These are phyloP conservation scores for Tinea semifulvella DNA, from an alignment of 2,888 invertebrate species.

Conservation along the genomic window DNA sequence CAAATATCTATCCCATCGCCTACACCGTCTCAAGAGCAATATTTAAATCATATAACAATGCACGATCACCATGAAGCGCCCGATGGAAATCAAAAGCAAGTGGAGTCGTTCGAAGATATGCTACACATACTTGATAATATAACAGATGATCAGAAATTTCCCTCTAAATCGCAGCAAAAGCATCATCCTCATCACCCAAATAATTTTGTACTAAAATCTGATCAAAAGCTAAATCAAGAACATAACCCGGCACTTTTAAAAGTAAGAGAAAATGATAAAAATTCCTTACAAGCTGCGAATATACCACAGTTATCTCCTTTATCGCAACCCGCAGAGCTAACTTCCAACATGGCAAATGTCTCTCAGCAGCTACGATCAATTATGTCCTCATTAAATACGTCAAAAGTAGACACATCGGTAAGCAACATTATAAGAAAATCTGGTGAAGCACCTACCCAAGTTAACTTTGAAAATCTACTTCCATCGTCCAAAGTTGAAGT, in stretches of 20 bases:
- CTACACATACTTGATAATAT: constrained; percentile 76
- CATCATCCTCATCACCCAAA: neutral
- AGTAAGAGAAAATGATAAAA: constrained; percentile 38
- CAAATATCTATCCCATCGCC: constrained; percentile 74
- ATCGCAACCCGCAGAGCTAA: constrained; percentile 76
- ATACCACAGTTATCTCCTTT: constrained; percentile 76
- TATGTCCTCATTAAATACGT: constrained; percentile 71
- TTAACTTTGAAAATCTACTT: constrained; percentile 58
- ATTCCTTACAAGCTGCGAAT: constrained; percentile 54
- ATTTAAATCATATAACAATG: constrained; percentile 70
- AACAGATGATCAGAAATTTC: constrained; percentile 44
- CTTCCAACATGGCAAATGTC: constrained; percentile 76
- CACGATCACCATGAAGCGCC: constrained; percentile 64
- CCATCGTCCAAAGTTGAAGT: constrained; percentile 63
- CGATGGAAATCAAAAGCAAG: constrained; percentile 64
- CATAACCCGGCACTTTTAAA: constrained; percentile 36
- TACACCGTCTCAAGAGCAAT: constrained; percentile 71
- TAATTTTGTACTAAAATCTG: constrained; percentile 28
- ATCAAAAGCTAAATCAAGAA: constrained; percentile 37
- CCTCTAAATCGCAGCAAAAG: constrained; percentile 25
- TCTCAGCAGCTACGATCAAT: constrained; percentile 74
- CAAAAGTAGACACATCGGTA: constrained; percentile 57
- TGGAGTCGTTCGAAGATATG: constrained; percentile 75
- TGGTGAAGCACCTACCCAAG: constrained; percentile 52
- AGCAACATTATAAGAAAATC: constrained; percentile 53